Base-by-base conservation (phyloP, 30 jellyfish, hydroid and myxozoan species). In the Aurelia coerulea region DNA sequence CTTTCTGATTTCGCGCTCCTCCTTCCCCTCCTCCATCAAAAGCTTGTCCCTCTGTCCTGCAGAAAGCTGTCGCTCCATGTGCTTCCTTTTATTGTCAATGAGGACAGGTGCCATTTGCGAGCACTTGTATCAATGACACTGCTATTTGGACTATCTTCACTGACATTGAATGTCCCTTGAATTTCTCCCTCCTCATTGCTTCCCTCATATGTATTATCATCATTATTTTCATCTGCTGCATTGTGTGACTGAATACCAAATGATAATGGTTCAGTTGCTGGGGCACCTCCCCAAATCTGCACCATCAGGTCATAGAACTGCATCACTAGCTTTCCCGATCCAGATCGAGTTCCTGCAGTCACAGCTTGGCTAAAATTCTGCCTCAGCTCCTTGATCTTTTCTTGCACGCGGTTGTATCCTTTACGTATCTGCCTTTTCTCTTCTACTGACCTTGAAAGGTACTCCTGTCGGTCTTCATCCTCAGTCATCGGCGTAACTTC, bases 41-140 rank as follows among this genome's bases (percentile, higher is more conserved):
- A 81, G 58, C 56, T 81, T 39, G 56, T 81, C 91, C 63, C 83
- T 29, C 83, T 81, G 75, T 7, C 70, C 83, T 10, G 91, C 91
- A 81, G 84, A 65, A 10, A 81, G 91, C 18, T 81, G 66, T 19
- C 91, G 66, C 53, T 81, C 83, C 83, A 81, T 19, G 69, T 81
- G 83, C 52, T 46, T 81, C 72, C 91, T 81, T 81, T 67, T 68
- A 5, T 68, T 49, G 69, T 81, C 83, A 68, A 81, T 81, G 18
- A 81, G 75, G 74, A 51, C 32, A 65, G 91, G 84, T 41, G 71
- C 90, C 19, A 16, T 14, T 46, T 73, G 49, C 65, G 84, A 39
- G 32, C 68, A 71, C 65, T 35, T 51, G 81, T 32, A 14, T 32
- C 32, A 31, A 4, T 32, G 3, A 71, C 32, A 8, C 23, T 71